Percentiles rank a stretch among this genome's conserved stretches.
These are phyloP conservation scores for Ephialtes manifestator DNA, from an alignment of 2,888 invertebrate genomes.

Conservation along the genomic window DNA sequence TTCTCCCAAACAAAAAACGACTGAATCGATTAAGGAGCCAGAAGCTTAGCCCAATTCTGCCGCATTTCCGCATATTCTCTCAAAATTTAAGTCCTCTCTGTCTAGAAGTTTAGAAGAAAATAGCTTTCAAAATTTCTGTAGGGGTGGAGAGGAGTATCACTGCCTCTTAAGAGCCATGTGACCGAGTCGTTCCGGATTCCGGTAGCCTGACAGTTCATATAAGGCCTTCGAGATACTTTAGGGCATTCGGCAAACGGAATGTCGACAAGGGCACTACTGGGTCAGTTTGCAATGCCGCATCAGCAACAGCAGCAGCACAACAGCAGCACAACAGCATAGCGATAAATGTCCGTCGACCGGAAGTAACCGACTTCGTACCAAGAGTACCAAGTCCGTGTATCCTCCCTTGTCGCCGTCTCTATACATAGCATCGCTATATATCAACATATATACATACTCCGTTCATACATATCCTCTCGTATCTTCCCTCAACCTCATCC, in stretches of 20 bases:
- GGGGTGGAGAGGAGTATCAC: no score
- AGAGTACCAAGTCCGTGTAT: conserved; percentile 23
- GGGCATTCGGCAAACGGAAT: conserved; percentile 37
- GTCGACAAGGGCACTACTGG: conserved; percentile 42
- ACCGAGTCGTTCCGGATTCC: conserved; percentile 19
- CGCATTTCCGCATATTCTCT: no score
- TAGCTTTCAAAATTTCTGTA: no score
- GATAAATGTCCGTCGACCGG: conserved; percentile 64
- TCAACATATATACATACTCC: conserved; percentile 3
- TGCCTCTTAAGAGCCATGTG: no score
- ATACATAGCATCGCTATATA: neutral
- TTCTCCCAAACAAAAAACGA: no score
- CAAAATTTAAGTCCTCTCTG: no score
- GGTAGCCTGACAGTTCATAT: neutral
- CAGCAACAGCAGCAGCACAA: conserved; percentile 17
- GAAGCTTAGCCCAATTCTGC: no score
- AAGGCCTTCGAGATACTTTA: conserved; percentile 5
- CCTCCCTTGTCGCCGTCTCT: conserved; percentile 26
- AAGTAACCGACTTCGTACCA: conserved; percentile 59
- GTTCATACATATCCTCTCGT: neutral
- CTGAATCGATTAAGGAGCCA: no score
- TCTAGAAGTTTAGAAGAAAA: no score
- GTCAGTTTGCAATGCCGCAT: conserved; percentile 46
- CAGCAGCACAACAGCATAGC: conserved; percentile 10
- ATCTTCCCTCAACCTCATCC: neutral